Conservation (phyloP, 37 sponge, comb jelly and placozoan genomes). For the Beroe forskalii region DNA sequence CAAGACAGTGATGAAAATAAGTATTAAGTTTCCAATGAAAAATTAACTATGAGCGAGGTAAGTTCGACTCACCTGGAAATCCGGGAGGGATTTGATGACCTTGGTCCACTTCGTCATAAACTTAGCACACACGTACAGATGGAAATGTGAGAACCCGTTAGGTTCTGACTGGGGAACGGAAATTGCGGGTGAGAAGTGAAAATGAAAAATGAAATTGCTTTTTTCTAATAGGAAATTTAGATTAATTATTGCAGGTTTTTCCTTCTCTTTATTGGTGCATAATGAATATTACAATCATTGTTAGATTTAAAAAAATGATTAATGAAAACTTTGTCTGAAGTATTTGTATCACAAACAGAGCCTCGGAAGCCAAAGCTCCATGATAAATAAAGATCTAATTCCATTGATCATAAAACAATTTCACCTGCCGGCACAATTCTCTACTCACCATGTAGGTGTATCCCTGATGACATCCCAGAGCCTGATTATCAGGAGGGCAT, state of each 20-base stretch:
- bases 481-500: conserved; percentile 79
- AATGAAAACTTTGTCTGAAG: no score
- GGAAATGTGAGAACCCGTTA: conserved; percentile 85
- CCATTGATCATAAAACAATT: no score
- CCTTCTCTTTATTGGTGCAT: neutral
- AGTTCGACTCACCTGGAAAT: conserved; percentile 82
- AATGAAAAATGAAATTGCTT: neutral
- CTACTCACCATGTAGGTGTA: no score
- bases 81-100: conserved; percentile 69
- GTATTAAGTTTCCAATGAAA: no score
- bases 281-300: conserved; percentile 70
- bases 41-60: no score
- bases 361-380: no score
- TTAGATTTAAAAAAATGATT: no score
- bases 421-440: no score
- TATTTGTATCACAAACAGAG: no score
- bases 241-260: neutral
- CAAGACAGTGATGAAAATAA: no score
- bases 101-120: conserved; percentile 78
- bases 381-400: no score
- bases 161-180: conserved; percentile 73
- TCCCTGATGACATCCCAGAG: no score
- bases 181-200: neutral
- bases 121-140: conserved; percentile 92
- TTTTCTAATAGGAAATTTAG: neutral